phyloP scores from a whole-genome alignment of 2,888 invertebrate genomes.

The Eustalomyia histrio region DNA sequence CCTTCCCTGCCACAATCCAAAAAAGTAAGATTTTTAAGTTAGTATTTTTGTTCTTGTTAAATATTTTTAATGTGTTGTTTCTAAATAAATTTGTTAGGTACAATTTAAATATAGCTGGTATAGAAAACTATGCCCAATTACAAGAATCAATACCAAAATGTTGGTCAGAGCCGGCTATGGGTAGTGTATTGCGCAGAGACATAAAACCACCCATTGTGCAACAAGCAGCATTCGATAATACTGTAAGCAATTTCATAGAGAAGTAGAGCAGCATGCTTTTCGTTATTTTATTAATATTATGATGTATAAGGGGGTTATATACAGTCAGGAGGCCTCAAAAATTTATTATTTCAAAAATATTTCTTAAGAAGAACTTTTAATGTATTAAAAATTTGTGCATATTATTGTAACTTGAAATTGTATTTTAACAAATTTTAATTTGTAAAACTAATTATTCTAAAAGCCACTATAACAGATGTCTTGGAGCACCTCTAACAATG shows the following conservation, averaged over 20 bases:
- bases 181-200: conserved; percentile 81
- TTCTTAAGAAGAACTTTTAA: too few relatives aligned
- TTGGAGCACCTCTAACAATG: too few relatives aligned
- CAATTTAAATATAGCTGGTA: conserved; percentile 87
- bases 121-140: conserved; percentile 87
- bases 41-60: conserved; percentile 14
- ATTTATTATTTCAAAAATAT: too few relatives aligned
- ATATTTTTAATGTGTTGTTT: conserved; percentile 11
- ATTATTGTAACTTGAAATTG: too few relatives aligned
- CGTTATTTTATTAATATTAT: conserved; percentile 1
- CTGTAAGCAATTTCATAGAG: conserved; percentile 75
- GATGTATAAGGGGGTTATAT: too few relatives aligned
- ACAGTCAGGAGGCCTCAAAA: too few relatives aligned
- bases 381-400: too few relatives aligned
- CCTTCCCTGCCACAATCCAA: conserved; percentile 20
- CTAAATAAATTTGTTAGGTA: conserved; percentile 79
- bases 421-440: too few relatives aligned
- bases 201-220: conserved; percentile 90
- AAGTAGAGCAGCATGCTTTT: not conserved
- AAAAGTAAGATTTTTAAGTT: conserved; percentile 55
- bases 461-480: too few relatives aligned
- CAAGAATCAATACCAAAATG: conserved; percentile 85
- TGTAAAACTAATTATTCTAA: too few relatives aligned
- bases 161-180: conserved; percentile 88
- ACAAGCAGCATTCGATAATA: conserved; percentile 92